Conservation (phyloP, 2,888 invertebrate species). For the Lampropteryx suffumata region DNA sequence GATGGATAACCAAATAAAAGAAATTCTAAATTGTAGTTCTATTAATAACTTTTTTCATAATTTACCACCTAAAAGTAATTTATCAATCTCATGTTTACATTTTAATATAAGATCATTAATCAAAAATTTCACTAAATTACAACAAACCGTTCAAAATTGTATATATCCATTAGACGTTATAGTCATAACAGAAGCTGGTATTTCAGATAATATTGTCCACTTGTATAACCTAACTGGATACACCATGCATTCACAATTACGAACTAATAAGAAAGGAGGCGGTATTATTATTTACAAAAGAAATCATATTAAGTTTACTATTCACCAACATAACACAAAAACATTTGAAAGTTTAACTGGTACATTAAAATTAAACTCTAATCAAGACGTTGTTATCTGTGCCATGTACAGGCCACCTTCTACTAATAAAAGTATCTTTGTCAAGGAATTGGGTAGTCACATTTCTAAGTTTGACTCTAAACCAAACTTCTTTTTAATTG, state of each 20-base stretch:
- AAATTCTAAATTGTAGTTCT: conserved; percentile 1
- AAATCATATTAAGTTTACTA: conserved; percentile 8
- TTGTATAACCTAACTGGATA: conserved; percentile 12
- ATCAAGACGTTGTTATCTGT: conserved; percentile 9
- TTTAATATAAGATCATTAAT: conserved; percentile 8
- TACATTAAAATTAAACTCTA: background rate
- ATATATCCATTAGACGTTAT: conserved; percentile 3
- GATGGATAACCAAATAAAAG: background rate
- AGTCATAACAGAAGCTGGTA: conserved; percentile 1
- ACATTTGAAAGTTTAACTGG: conserved; percentile 10
- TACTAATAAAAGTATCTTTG: conserved; percentile 5
- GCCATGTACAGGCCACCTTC: conserved; percentile 9
- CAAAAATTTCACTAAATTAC: conserved; percentile 11
- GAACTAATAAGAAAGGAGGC: conserved; percentile 2
- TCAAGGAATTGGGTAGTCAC: conserved; percentile 2
- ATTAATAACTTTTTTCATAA: conserved; percentile 1
- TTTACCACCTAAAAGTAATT: background rate
- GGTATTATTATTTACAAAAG: conserved; percentile 8
- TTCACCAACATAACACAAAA: background rate
- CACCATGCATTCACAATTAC: conserved; percentile 6
- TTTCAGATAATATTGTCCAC: conserved; percentile 3
- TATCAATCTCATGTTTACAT: conserved; percentile 5
- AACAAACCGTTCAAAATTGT: background rate
- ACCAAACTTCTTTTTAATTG: too few species aligned
- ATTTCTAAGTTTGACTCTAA: conserved; percentile 1